A percentile compares a stretch with the other conserved stretches of the same genome.
Conservation (phyloP, 2,888 invertebrate genomes). For the Drosophila colorata region DNA sequence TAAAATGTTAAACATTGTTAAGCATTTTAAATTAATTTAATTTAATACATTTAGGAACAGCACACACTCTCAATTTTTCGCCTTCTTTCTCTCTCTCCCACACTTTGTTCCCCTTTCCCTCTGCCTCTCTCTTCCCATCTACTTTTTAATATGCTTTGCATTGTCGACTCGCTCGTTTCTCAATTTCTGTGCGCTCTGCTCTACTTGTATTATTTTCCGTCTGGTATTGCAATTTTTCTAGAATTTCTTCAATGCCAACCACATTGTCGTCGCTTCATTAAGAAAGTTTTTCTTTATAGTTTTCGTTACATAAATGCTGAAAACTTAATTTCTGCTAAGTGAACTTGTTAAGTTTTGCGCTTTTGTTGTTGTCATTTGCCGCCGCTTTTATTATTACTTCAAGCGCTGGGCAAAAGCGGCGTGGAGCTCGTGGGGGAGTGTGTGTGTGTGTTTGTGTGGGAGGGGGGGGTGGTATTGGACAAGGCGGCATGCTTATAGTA, state of each 20-base stretch:
- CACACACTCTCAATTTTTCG: not conserved
- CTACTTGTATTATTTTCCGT: slow-evolving; percentile 5
- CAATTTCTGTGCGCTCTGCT: not conserved
- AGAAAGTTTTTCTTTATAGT: slow-evolving; percentile 77
- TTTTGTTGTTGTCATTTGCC: slow-evolving; percentile 46
- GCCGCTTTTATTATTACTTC: slow-evolving; percentile 60
- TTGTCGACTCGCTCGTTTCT: not conserved
- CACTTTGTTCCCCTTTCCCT: not conserved
- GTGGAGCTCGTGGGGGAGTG: not conserved
- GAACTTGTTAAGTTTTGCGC: slow-evolving; percentile 78
- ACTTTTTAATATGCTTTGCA: slow-evolving; percentile 12
- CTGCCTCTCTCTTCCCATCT: too few species aligned
- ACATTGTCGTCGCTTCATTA: slow-evolving; percentile 78
- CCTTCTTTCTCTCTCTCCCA: not conserved
- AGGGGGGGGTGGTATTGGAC: not conserved
- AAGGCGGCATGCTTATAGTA: slow-evolving; percentile 1
- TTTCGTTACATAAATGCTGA: slow-evolving; percentile 78
- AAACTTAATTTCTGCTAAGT: slow-evolving; percentile 80
- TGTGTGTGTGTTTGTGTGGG: not conserved
- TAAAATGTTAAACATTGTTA: too few species aligned
- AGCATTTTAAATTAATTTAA: not conserved
- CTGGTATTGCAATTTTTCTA: slow-evolving; percentile 17
- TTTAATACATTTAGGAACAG: not conserved
- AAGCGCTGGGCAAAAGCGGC: not conserved
- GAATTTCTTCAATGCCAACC: slow-evolving; percentile 62